Evolutionary conservation across 1,140 invertebrate genomes (phyloP).

Genomic region (Myzus persicae): DNA sequence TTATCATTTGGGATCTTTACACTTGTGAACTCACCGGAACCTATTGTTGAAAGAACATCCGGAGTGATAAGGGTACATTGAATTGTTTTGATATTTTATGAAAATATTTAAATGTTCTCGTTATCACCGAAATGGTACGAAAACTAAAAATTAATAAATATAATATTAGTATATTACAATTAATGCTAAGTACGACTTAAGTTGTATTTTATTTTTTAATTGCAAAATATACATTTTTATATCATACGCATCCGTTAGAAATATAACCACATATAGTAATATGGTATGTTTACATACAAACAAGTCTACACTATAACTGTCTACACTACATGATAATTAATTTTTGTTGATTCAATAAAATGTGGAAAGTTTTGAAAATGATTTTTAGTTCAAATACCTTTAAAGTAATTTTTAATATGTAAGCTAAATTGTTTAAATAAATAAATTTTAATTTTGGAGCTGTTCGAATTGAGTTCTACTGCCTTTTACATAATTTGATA

Average conservation of each 20-base stretch:
- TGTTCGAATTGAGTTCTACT: background rate
- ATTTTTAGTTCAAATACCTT: background rate
- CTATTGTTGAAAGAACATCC: background rate
- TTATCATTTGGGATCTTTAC: background rate
- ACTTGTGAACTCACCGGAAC: background rate
- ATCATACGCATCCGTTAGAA: too few species aligned
- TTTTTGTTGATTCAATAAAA: background rate
- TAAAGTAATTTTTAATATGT: background rate
- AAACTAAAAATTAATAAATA: background rate
- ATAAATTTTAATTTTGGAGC: background rate
- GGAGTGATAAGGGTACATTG: background rate
- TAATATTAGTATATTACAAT: background rate
- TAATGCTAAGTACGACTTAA: too few species aligned
- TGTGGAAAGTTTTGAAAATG: background rate
- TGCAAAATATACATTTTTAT: too few species aligned
- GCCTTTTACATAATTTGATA: too few species aligned
- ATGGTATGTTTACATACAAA: too few species aligned
- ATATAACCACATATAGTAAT: too few species aligned
- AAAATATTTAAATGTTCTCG: background rate
- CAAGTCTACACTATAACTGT: background rate
- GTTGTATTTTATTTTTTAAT: too few species aligned
- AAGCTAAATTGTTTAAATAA: background rate
- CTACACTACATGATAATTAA: background rate
- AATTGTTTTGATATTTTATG: slow-evolving; percentile 3
- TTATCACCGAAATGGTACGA: background rate